Conservation (phyloP, 2,888 invertebrate genomes). For the Tetragnatha montana region DNA sequence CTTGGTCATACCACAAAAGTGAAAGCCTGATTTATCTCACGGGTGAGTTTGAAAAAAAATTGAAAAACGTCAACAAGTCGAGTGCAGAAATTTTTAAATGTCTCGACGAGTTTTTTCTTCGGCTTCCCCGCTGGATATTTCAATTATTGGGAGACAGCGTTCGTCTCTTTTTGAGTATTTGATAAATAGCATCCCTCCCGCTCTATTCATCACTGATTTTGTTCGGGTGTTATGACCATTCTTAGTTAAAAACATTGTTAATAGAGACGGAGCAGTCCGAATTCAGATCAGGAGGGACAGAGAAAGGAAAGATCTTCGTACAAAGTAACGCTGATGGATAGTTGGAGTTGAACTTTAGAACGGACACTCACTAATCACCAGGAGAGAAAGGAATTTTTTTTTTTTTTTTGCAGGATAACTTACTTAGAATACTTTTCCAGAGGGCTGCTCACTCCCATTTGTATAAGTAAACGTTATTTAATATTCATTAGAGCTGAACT, state of each 20-base stretch:
- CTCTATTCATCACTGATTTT: constrained; percentile 63
- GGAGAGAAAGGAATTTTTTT: background rate
- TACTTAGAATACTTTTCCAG: background rate
- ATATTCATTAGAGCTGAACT: background rate
- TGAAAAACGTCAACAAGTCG: constrained; percentile 23
- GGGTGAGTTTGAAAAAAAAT: background rate
- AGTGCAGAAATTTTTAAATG: constrained; percentile 18
- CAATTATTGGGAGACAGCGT: constrained; percentile 63
- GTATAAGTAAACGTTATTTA: background rate
- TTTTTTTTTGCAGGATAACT: background rate
- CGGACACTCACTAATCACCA: constrained; percentile 46
- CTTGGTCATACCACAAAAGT: background rate
- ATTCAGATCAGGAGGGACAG: constrained; percentile 34
- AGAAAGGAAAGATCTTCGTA: constrained; percentile 16
- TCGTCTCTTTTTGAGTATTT: constrained; percentile 22
- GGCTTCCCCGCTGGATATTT: constrained; percentile 32
- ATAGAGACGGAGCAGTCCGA: constrained; percentile 54
- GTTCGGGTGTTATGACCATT: constrained; percentile 36
- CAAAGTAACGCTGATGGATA: constrained; percentile 51
- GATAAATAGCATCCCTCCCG: constrained; percentile 47
- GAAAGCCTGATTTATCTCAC: background rate
- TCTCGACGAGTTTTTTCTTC: background rate
- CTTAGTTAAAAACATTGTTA: constrained; percentile 44
- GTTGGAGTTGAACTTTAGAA: constrained; percentile 18
- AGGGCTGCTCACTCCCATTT: background rate